phyloP scores from a whole-genome alignment of 2,888 invertebrate species.

The Apodemia mormo region DNA sequence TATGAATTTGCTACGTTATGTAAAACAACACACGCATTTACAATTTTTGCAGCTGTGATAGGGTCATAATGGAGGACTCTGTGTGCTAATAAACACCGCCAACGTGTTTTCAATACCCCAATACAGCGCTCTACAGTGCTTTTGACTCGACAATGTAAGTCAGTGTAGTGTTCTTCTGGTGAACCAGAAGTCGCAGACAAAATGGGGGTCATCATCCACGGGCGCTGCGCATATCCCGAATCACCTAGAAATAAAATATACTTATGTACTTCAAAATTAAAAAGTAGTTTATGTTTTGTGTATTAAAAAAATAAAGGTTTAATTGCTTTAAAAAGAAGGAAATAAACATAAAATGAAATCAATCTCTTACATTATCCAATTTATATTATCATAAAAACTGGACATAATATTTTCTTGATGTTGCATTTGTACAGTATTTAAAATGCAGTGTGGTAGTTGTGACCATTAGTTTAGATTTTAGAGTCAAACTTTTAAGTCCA shows the following conservation, averaged over 20 bases:
- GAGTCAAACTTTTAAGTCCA: too few species aligned
- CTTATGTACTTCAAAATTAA: too few species aligned
- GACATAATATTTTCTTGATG: too few species aligned
- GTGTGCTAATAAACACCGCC: conserved; percentile 34
- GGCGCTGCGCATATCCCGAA: conserved; percentile 30
- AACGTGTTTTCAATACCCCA: conserved; percentile 31
- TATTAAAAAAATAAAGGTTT: too few species aligned
- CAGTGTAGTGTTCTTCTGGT: conserved; percentile 23
- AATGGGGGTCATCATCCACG: conserved; percentile 30
- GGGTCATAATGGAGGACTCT: conserved; percentile 24
- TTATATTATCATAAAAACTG: too few species aligned
- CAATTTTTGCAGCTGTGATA: background rate
- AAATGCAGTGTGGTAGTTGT: too few species aligned
- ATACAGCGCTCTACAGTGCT: conserved; percentile 28
- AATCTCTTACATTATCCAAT: too few species aligned
- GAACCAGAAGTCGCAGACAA: conserved; percentile 20
- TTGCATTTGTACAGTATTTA: too few species aligned
- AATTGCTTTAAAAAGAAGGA: too few species aligned
- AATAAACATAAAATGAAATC: too few species aligned
- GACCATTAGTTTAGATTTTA: too few species aligned
- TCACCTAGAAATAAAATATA: conserved; percentile 25
- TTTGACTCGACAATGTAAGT: conserved; percentile 10
- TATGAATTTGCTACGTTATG: background rate
- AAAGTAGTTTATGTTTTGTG: too few species aligned
- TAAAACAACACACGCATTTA: conserved; percentile 9